Conservation (phyloP, 1,140 invertebrate genomes). For the Conus ventricosus region DNA sequence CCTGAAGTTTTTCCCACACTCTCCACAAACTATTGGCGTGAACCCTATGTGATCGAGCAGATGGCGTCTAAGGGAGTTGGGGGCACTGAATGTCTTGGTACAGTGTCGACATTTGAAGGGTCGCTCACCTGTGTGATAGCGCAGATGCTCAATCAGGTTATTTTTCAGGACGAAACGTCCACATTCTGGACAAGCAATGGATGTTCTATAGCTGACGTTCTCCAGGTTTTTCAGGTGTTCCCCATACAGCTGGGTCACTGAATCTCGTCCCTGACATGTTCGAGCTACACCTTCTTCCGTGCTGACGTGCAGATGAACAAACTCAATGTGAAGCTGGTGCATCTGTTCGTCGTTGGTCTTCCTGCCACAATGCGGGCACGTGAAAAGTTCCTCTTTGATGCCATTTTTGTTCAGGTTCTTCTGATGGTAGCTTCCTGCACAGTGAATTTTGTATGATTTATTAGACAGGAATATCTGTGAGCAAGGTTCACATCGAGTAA, state of each 20-base stretch:
- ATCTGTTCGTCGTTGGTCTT: constrained; percentile 62
- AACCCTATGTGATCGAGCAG: constrained; percentile 65
- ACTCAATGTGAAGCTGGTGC: constrained; percentile 65
- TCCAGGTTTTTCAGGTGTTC: constrained; percentile 59
- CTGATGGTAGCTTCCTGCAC: constrained; percentile 58
- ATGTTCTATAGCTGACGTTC: constrained; percentile 45
- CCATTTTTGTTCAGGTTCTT: constrained; percentile 50
- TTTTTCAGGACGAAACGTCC: constrained; percentile 59
- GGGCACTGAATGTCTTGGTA: constrained; percentile 56
- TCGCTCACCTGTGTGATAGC: constrained; percentile 63
- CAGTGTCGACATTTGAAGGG: constrained; percentile 68
- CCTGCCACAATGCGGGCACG: constrained; percentile 64
- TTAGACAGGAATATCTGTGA: constrained; percentile 59
- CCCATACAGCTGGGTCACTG: constrained; percentile 56
- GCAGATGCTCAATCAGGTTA: constrained; percentile 65
- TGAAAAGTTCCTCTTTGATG: constrained; percentile 37
- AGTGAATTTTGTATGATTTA: constrained; percentile 60
- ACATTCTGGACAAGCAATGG: constrained; percentile 67
- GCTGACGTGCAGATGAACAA: constrained; percentile 62
- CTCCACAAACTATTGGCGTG: constrained; percentile 58
- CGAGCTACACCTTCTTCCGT: constrained; percentile 57
- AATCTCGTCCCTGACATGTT: constrained; percentile 54
- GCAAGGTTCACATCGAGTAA: constrained; percentile 63
- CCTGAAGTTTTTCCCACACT: constrained; percentile 67
- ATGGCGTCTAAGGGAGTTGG: constrained; percentile 66